Conservation (phyloP, 2,797 vertebrate species). For the Sebastes diaconus region DNA sequence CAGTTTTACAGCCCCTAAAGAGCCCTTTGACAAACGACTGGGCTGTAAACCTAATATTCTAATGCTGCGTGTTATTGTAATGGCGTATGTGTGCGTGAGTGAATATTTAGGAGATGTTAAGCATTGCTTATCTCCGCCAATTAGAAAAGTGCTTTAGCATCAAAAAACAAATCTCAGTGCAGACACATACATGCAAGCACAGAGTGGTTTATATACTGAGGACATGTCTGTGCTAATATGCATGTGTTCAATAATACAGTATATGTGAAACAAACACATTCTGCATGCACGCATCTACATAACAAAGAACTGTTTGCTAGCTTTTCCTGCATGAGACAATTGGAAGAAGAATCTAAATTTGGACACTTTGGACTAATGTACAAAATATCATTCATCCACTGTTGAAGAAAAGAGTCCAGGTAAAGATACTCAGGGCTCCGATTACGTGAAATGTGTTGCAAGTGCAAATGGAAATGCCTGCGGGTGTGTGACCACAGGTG, state of each 20-base stretch:
- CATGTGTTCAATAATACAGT: neutral
- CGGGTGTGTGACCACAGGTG: neutral
- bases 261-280: neutral
- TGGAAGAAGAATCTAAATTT: neutral
- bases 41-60: conserved; percentile 91
- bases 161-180: conserved; percentile 35
- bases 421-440: neutral
- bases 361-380: neutral
- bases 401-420: neutral
- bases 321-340: neutral
- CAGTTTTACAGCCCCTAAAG: conserved; percentile 95
- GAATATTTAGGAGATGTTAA: conserved; percentile 89
- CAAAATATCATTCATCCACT: neutral
- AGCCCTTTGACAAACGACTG: conserved; percentile 87
- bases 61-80: conserved; percentile 84
- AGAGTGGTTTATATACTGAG: conserved; percentile 25
- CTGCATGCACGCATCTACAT: neutral
- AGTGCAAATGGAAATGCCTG: neutral
- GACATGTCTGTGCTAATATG: neutral
- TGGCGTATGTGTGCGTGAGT: conserved; percentile 49
- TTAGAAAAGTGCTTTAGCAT: conserved; percentile 83
- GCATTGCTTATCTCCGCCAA: conserved; percentile 86
- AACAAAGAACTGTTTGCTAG: neutral
- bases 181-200: neutral
- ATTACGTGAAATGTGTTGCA: neutral